Conservation (phyloP, 2,113 vertebrate species). For the Microtus pennsylvanicus region DNA sequence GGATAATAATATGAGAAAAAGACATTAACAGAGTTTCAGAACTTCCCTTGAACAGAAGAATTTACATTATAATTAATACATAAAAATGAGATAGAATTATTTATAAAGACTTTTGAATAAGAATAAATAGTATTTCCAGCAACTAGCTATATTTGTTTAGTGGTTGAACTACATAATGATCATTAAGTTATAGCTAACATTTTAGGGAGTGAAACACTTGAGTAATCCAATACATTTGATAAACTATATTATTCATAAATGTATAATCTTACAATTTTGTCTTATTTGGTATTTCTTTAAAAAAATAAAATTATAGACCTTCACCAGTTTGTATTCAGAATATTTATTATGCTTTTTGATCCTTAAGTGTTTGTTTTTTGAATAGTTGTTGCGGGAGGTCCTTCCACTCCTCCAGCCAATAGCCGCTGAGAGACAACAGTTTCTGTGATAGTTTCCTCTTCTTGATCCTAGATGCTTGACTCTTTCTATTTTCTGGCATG, state of each 20-base stretch:
- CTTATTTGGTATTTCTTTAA: background rate
- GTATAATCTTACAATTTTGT: background rate
- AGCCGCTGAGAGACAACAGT: too few relatives aligned
- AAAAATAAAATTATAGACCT: background rate
- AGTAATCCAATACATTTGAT: background rate
- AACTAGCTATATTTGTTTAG: constrained; percentile 4
- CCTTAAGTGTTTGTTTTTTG: too few relatives aligned
- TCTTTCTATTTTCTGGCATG: too few relatives aligned
- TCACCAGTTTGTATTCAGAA: too few relatives aligned
- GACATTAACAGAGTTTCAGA: background rate
- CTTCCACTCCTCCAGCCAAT: too few relatives aligned
- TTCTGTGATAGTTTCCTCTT: too few relatives aligned
- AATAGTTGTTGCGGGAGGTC: too few relatives aligned
- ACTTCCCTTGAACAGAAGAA: background rate
- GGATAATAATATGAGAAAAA: background rate
- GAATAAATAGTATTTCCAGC: background rate
- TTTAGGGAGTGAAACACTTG: background rate
- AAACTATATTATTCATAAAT: background rate
- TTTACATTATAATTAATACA: background rate
- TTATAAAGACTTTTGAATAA: constrained; percentile 19
- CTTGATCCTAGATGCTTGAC: too few relatives aligned
- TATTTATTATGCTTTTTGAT: too few relatives aligned
- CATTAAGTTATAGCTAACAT: background rate
- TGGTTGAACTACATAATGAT: background rate
- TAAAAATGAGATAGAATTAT: background rate